These are phyloP conservation scores for Lampropteryx suffumata DNA, from an alignment of 2,888 invertebrate species.

Conservation along the genomic window DNA sequence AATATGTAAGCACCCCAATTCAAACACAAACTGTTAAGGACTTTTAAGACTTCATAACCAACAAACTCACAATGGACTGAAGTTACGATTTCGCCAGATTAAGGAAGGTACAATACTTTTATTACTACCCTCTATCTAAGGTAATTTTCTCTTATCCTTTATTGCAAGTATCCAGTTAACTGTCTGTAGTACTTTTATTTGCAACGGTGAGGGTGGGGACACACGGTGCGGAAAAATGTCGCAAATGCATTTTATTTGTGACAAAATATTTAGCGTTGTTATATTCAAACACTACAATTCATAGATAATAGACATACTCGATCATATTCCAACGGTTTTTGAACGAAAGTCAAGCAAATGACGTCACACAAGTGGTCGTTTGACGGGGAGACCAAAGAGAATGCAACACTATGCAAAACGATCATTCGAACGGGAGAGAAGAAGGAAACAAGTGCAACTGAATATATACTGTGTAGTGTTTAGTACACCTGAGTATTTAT, in stretches of 20 bases:
- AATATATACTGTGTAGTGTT: no score
- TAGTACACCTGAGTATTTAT: no score
- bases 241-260: not conserved
- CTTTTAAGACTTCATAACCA: conserved; percentile 18
- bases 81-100: conserved; percentile 23
- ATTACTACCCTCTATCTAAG: conserved; percentile 25
- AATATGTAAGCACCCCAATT: conserved; percentile 19
- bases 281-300: no score
- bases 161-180: conserved; percentile 31
- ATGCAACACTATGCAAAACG: no score
- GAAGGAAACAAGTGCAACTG: no score
- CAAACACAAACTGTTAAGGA: conserved; percentile 10
- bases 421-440: no score
- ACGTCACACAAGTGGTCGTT: no score
- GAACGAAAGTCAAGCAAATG: no score
- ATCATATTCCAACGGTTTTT: no score
- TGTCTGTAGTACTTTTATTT: conserved; percentile 30
- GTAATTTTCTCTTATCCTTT: conserved; percentile 32
- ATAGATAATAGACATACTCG: no score
- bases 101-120: conserved; percentile 29
- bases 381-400: no score
- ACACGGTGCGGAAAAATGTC: conserved; percentile 12
- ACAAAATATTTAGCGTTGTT: no score
- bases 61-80: conserved; percentile 11
- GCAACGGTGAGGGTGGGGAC: conserved; percentile 12